Conservation (phyloP, 2,888 invertebrate species). For the Anthoptus insignis region DNA sequence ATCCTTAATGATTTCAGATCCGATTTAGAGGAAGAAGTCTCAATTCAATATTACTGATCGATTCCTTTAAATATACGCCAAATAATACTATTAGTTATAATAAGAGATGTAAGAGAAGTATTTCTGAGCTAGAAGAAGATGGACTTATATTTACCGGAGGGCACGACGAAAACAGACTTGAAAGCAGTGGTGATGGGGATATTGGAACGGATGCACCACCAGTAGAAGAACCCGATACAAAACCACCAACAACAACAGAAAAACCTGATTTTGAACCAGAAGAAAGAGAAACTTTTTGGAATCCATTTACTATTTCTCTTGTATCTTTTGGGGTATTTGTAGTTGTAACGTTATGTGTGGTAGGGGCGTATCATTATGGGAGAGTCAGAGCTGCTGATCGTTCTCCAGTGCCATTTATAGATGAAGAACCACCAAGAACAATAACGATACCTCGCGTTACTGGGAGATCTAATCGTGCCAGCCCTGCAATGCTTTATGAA, state of each 20-base stretch:
- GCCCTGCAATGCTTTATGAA: background rate
- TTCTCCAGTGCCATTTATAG: conserved; percentile 9
- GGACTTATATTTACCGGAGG: conserved; percentile 13
- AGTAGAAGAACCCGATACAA: too few relatives aligned
- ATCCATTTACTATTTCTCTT: conserved; percentile 52
- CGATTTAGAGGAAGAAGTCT: conserved; percentile 52
- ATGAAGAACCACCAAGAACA: conserved; percentile 48
- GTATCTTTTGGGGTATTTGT: conserved; percentile 49
- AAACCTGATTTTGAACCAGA: background rate
- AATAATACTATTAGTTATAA: conserved; percentile 6
- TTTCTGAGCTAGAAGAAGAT: conserved; percentile 10
- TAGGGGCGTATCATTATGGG: conserved; percentile 55
- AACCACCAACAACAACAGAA: too few relatives aligned
- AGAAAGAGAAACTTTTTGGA: conserved; percentile 49
- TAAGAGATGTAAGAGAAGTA: background rate
- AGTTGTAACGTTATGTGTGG: conserved; percentile 46
- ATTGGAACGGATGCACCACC: background rate
- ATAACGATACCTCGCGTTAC: conserved; percentile 47
- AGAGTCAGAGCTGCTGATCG: conserved; percentile 42
- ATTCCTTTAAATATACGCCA: conserved; percentile 49
- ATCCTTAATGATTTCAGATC: conserved; percentile 60
- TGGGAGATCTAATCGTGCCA: background rate
- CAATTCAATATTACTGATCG: conserved; percentile 54
- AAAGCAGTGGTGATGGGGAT: background rate
- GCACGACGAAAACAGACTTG: background rate